Conservation (phyloP, 2,797 vertebrate species). For the Psittacula derbiana region DNA sequence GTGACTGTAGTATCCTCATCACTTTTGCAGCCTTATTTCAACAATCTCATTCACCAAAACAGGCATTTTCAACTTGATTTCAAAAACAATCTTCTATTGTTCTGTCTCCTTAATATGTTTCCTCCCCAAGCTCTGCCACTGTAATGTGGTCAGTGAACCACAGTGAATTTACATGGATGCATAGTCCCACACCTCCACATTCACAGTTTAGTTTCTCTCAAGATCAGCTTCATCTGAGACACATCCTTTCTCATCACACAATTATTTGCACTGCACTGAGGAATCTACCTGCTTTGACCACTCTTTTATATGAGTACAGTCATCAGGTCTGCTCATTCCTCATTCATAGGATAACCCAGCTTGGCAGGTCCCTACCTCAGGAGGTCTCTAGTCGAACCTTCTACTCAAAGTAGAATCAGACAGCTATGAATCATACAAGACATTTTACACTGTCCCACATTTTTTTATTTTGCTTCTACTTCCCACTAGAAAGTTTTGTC, state of each 20-base stretch:
- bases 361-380: neutral
- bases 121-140: neutral
- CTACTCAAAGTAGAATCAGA: neutral
- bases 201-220: neutral
- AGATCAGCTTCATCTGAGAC: neutral
- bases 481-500: neutral
- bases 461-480: neutral
- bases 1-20: neutral
- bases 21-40: neutral
- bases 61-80: neutral
- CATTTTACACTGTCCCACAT: fast-evolving
- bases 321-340: neutral
- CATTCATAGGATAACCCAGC: neutral
- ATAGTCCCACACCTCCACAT: neutral
- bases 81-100: neutral
- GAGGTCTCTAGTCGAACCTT: neutral
- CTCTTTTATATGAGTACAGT: fast-evolving
- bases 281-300: neutral
- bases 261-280: neutral
- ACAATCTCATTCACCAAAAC: neutral
- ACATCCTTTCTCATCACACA: neutral
- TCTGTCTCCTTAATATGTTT: neutral
- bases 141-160: neutral
- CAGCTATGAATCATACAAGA: neutral
- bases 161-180: neutral